These are phyloP conservation scores for Homalodisca vitripennis DNA, from an alignment of 1,140 invertebrate species.

Conservation along the genomic window DNA sequence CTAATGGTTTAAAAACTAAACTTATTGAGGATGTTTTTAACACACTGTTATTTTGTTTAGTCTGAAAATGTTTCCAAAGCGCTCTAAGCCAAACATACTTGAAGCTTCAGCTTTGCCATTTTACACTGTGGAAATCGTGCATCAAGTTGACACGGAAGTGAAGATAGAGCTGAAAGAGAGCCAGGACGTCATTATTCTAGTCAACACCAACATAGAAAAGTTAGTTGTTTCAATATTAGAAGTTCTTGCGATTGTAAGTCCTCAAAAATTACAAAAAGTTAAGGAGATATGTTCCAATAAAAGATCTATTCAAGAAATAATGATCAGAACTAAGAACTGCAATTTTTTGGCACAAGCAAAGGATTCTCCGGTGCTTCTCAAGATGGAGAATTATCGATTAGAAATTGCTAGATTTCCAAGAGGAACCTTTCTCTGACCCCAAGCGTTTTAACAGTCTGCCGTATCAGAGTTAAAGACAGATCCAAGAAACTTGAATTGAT, in stretches of 20 bases:
- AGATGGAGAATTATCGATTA: conserved; percentile 6
- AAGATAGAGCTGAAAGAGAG: not conserved
- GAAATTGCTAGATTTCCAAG: conserved; percentile 11
- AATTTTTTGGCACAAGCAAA: not conserved
- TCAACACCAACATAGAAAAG: conserved; percentile 12
- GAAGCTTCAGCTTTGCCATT: not conserved
- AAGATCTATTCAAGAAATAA: conserved; percentile 5
- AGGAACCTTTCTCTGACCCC: not conserved
- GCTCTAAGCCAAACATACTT: not conserved
- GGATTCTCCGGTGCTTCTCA: conserved; percentile 2
- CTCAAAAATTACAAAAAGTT: not conserved
- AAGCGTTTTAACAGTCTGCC: not conserved
- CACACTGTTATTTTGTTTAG: not conserved
- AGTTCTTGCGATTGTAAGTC: conserved; percentile 21
- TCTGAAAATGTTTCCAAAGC: conserved; percentile 1
- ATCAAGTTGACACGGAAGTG: not conserved
- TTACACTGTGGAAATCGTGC: not conserved
- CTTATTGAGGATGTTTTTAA: not conserved
- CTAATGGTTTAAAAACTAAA: not conserved
- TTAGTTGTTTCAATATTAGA: not conserved
- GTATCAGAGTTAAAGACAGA: conserved; percentile 9
- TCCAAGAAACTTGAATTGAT: conserved; percentile 4
- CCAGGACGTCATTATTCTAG: not conserved
- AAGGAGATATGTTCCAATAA: not conserved
- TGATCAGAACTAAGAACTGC: conserved; percentile 9